Evolutionary conservation across 1,140 invertebrate genomes (phyloP).

Genomic region (Drosophila saltans): DNA sequence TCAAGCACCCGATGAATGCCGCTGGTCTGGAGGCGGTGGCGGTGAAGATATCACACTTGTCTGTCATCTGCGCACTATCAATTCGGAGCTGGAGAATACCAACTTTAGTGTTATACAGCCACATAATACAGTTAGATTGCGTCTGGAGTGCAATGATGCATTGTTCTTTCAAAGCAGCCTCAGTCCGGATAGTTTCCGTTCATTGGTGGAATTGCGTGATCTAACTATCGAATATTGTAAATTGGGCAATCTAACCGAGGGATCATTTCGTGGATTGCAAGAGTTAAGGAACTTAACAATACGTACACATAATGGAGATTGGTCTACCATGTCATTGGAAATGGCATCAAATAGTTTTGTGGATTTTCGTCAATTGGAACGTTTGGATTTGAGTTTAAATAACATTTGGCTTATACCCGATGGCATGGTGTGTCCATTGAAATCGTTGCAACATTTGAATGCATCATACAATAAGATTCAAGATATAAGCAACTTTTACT

Average conservation of each 20-base stretch:
- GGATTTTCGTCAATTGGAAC: slow-evolving; percentile 88
- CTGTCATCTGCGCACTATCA: slow-evolving; percentile 92
- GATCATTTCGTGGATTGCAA: slow-evolving; percentile 91
- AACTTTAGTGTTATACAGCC: slow-evolving; percentile 95
- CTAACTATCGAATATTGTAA: slow-evolving; percentile 95
- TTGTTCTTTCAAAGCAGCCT: slow-evolving; percentile 94
- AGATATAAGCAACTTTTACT: slow-evolving; percentile 90
- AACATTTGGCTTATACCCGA: slow-evolving; percentile 94
- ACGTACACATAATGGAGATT: slow-evolving; percentile 94
- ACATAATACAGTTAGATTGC: slow-evolving; percentile 91
- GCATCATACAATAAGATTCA: slow-evolving; percentile 92
- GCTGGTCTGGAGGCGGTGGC: slow-evolving; percentile 88
- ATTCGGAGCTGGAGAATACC: slow-evolving; percentile 94
- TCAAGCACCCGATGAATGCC: slow-evolving; percentile 93
- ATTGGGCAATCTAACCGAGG: slow-evolving; percentile 93
- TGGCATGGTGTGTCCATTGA: slow-evolving; percentile 91
- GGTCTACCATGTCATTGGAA: slow-evolving; percentile 93
- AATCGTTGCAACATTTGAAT: slow-evolving; percentile 90
- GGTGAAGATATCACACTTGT: slow-evolving; percentile 90
- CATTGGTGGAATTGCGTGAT: slow-evolving; percentile 91
- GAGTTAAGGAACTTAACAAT: slow-evolving; percentile 93
- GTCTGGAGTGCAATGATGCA: slow-evolving; percentile 92
- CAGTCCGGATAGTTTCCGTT: slow-evolving; percentile 91
- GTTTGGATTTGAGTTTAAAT: slow-evolving; percentile 93
- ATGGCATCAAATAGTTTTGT: slow-evolving; percentile 90